Evolutionary conservation across 2,888 invertebrate species (phyloP), one percentile per base, ranked within the genome.

Genomic region (Phyllotreta cruciferae): DNA sequence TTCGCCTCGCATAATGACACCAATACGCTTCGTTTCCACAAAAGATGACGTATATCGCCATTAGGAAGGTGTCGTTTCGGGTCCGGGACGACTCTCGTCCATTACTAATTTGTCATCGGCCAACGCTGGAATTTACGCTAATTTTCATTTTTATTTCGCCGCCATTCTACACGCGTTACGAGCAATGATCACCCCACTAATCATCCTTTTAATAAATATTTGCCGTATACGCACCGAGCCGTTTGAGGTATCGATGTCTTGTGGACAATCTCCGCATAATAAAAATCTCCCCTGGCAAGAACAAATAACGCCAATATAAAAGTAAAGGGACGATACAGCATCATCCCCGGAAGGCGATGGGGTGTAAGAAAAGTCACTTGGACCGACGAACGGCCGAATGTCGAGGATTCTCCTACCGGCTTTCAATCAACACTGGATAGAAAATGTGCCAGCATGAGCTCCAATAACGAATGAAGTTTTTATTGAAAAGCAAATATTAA

Each of bases 41-140:
- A 76, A 75, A 76, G 75, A 77, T 76, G 76, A 76, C 77, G 75
- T 74, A 77, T 76, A 72, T 71, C 72, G 73, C 73, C 77, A 75
- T 77, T 77, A 77, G 74, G 71, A 71, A 74, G 73, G 74, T 77
- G 75, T 77, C 75, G 74, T 71, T 67, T 71, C 68, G 65, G 65
- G 70, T 72, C 70, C 73, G 75, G 75, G 74, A 73, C 72, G 72
- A 70, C 69, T 70, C 70, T 70, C 70, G 70, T 70, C 70, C 70
- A 62, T 61, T 24, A 64, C 68, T 71, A 71, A 73, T 77, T 77
- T 77, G 76, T 77, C 76, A 76, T 68, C 62, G 65, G 64, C 52
- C 13, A 52, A 52, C 52, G 52, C 65, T 62, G 74, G 73, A 74
- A 75, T 76, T 75, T 73, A 68, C 68, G 70, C 63, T 58, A 66